Percentiles rank a stretch among this genome's conserved stretches.
Conservation (phyloP, 2,797 vertebrate genomes). For the Australoheros facetus region DNA sequence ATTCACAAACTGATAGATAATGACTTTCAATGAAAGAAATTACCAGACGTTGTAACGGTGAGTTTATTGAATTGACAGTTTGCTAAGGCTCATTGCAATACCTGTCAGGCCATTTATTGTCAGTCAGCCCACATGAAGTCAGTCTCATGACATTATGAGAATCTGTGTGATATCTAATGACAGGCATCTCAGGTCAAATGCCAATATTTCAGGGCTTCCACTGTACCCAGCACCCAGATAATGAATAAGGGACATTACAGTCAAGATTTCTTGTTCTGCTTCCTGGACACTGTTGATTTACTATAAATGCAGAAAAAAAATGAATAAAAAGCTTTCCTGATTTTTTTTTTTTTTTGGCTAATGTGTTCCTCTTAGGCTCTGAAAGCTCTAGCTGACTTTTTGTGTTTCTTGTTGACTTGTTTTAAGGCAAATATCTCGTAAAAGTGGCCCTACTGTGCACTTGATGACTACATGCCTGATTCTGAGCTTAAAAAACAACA, state of each 20-base stretch:
- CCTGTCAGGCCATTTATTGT: background rate
- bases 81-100: background rate
- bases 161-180: background rate
- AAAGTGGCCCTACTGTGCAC: no score
- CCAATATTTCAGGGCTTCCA: background rate
- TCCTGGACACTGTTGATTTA: background rate
- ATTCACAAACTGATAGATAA: conserved; percentile 34
- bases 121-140: background rate
- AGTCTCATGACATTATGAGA: background rate
- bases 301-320: background rate
- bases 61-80: background rate
- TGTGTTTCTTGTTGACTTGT: no score
- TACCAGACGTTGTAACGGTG: background rate
- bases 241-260: background rate
- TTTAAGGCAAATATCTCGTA: no score
- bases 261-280: background rate
- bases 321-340: no score
- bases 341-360: no score
- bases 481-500: background rate
- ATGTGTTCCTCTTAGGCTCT: no score
- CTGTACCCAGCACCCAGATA: background rate
- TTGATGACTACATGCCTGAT: background rate
- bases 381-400: no score
- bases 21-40: conserved; percentile 12
- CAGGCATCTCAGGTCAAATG: background rate